Percentiles rank a stretch among this genome's conserved stretches.
phyloP scores from a whole-genome alignment of 1,140 invertebrate species.

The Drosophila suzukii region DNA sequence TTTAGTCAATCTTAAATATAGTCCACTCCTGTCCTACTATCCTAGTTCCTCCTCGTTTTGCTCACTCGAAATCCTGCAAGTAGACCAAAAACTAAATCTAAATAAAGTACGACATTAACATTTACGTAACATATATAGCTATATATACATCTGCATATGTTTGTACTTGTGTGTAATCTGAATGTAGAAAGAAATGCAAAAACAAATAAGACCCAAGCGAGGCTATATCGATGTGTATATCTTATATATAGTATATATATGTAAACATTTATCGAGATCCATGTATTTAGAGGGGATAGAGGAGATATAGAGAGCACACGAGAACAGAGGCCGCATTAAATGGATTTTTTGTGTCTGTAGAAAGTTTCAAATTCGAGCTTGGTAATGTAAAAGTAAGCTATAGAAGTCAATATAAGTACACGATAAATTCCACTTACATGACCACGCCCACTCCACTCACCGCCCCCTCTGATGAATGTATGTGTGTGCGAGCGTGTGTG shows the following conservation, averaged over 20 bases:
- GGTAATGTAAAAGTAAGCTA: slow-evolving; percentile 76
- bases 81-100: slow-evolving; percentile 36
- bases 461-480: slow-evolving; percentile 8
- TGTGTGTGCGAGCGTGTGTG: slow-evolving; percentile 11
- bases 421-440: slow-evolving; percentile 48
- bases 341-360: slow-evolving; percentile 77
- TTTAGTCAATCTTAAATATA: slow-evolving; percentile 25
- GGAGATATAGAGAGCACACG: not conserved
- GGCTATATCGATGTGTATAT: slow-evolving; percentile 32
- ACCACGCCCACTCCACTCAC: slow-evolving; percentile 26
- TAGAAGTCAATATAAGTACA: slow-evolving; percentile 64
- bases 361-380: slow-evolving; percentile 82
- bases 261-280: slow-evolving; percentile 13
- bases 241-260: slow-evolving; percentile 26
- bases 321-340: slow-evolving; percentile 46
- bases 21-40: not conserved
- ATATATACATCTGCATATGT: slow-evolving; percentile 15
- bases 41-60: slow-evolving; percentile 18
- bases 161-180: slow-evolving; percentile 49
- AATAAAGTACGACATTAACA: slow-evolving; percentile 23
- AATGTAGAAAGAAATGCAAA: slow-evolving; percentile 24
- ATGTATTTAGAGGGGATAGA: not conserved
- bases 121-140: slow-evolving; percentile 29
- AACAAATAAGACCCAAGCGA: slow-evolving; percentile 17
- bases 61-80: slow-evolving; percentile 28